Conservation (phyloP, 2,888 invertebrate species). For the Nymphalis c-album region DNA sequence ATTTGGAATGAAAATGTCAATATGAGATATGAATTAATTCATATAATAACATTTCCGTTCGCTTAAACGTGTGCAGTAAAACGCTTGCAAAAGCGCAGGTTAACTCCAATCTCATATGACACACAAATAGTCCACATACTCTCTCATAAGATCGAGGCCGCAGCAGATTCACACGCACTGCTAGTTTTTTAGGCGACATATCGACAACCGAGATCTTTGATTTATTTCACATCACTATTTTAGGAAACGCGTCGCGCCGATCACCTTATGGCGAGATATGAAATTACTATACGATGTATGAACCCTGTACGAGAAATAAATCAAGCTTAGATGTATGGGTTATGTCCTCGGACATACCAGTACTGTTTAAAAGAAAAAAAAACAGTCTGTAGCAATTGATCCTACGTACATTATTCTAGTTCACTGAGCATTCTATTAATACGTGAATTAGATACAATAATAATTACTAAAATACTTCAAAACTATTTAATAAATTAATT, state of each 20-base stretch:
- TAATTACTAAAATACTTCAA: not conserved
- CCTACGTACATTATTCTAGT: slow-evolving; percentile 40
- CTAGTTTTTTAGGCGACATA: slow-evolving; percentile 64
- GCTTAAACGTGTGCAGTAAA: slow-evolving; percentile 5
- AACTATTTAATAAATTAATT: too few species aligned
- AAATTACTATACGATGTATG: slow-evolving; percentile 67
- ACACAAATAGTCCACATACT: slow-evolving; percentile 61
- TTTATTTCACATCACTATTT: slow-evolving; percentile 80
- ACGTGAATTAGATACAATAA: not conserved
- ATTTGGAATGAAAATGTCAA: slow-evolving; percentile 35
- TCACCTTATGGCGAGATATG: slow-evolving; percentile 72
- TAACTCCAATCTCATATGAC: slow-evolving; percentile 56
- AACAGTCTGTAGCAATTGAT: slow-evolving; percentile 29
- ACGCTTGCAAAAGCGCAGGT: slow-evolving; percentile 48
- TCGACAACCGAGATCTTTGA: slow-evolving; percentile 70
- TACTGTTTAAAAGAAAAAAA: slow-evolving; percentile 31
- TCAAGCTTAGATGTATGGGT: slow-evolving; percentile 46
- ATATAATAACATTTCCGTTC: slow-evolving; percentile 39
- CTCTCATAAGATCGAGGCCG: slow-evolving; percentile 67
- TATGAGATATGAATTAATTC: slow-evolving; percentile 41
- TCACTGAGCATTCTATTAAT: not conserved
- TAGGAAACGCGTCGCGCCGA: slow-evolving; percentile 74
- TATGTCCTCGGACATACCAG: slow-evolving; percentile 39
- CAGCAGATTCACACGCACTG: slow-evolving; percentile 76
- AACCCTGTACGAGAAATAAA: slow-evolving; percentile 60